Percentiles rank a stretch among this genome's conserved stretches.
These are phyloP conservation scores for Ericerus pela DNA, from an alignment of 1,140 invertebrate genomes.

Conservation along the genomic window DNA sequence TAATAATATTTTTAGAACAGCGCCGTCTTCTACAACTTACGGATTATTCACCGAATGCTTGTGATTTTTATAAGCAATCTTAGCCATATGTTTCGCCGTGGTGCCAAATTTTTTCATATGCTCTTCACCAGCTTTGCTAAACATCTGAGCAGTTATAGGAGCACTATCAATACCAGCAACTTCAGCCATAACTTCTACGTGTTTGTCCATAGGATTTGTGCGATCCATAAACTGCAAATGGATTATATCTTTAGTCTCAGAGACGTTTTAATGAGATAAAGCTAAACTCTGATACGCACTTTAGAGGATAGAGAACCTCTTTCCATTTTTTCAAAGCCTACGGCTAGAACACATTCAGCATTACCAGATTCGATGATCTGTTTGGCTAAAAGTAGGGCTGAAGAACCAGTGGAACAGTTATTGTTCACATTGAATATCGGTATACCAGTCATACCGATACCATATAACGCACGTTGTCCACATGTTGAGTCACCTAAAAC, in stretches of 20 bases:
- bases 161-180: slow-evolving; percentile 56
- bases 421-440: slow-evolving; percentile 98
- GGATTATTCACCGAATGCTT: slow-evolving; percentile 93
- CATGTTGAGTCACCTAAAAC: slow-evolving; percentile 73
- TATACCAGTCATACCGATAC: slow-evolving; percentile 89
- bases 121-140: slow-evolving; percentile 89
- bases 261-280: background rate
- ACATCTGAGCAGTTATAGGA: slow-evolving; percentile 86
- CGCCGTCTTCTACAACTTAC: slow-evolving; percentile 41
- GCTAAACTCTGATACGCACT: slow-evolving; percentile 30
- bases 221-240: slow-evolving; percentile 61
- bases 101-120: slow-evolving; percentile 97
- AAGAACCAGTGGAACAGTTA: slow-evolving; percentile 92
- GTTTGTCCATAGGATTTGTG: slow-evolving; percentile 85
- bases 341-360: slow-evolving; percentile 72
- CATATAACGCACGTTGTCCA: slow-evolving; percentile 88
- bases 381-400: slow-evolving; percentile 76
- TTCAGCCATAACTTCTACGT: slow-evolving; percentile 73
- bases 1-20: too few relatives aligned
- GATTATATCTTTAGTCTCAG: slow-evolving; percentile 13
- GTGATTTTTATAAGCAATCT: slow-evolving; percentile 96
- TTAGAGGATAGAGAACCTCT: slow-evolving; percentile 66
- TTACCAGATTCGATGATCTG: slow-evolving; percentile 75
- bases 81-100: slow-evolving; percentile 82
- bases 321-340: slow-evolving; percentile 98